Conservation (phyloP, 2,113 vertebrate genomes). For the Campylomormyrus numenius region DNA sequence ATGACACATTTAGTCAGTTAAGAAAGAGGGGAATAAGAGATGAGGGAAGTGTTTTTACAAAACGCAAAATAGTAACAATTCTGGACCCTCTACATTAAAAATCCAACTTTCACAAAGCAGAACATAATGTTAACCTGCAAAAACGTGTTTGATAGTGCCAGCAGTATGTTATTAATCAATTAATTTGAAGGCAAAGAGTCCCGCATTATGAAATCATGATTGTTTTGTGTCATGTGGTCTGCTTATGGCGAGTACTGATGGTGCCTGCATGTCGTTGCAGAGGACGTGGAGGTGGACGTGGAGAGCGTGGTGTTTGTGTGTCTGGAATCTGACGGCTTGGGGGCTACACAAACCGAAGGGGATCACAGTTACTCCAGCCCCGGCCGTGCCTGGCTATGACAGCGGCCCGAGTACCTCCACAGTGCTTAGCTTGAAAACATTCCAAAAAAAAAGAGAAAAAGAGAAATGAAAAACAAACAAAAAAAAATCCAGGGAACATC, state of each 20-base stretch:
- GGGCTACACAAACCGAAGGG: constrained; percentile 47
- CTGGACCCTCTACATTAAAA: not conserved
- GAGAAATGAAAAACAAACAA: constrained; percentile 14
- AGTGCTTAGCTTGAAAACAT: constrained; percentile 16
- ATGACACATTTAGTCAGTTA: not conserved
- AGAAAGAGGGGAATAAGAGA: not conserved
- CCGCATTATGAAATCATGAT: not conserved
- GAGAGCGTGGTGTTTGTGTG: constrained; percentile 69
- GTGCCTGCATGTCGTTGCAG: constrained; percentile 45
- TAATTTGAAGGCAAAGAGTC: not conserved
- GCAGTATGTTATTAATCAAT: not conserved
- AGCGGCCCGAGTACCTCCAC: not conserved
- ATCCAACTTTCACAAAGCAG: not conserved
- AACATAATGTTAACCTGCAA: not conserved
- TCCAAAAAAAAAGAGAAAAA: constrained; percentile 9
- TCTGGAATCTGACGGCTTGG: constrained; percentile 62
- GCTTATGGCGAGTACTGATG: not conserved
- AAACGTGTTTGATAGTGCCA: not conserved
- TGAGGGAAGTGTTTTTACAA: not conserved
- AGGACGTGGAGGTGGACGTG: constrained; percentile 83
- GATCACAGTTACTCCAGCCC: constrained; percentile 87
- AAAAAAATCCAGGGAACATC: not conserved
- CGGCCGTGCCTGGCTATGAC: constrained; percentile 64
- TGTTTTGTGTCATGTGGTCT: not conserved
- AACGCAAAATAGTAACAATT: not conserved